Conservation (phyloP, 1,140 invertebrate species). For the Chlorops oryzae region DNA sequence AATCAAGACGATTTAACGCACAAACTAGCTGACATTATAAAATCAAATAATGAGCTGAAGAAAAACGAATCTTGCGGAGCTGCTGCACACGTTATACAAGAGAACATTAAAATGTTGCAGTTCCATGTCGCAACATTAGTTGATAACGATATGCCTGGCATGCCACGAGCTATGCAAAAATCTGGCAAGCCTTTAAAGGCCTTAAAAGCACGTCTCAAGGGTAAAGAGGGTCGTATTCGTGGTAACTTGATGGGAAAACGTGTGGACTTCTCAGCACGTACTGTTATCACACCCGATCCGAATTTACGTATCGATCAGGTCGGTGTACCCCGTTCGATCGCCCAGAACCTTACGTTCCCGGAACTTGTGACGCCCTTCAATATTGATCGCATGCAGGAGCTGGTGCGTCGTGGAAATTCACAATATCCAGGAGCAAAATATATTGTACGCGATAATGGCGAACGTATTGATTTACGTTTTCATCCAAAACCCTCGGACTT, state of each 20-base stretch:
- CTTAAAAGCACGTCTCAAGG: slow-evolving; percentile 83
- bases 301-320: slow-evolving; percentile 98
- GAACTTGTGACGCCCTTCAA: slow-evolving; percentile 99
- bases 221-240: slow-evolving; percentile 96
- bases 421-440: slow-evolving; percentile 99
- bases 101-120: slow-evolving; percentile 97
- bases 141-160: slow-evolving; percentile 98
- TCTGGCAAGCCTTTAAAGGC: slow-evolving; percentile 98
- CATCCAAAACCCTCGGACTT: slow-evolving; percentile 98
- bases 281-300: slow-evolving; percentile 99
- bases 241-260: slow-evolving; percentile 99
- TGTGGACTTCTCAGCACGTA: slow-evolving; percentile 98
- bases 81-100: slow-evolving; percentile 91
- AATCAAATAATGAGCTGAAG: slow-evolving; percentile 93
- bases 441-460: slow-evolving; percentile 97
- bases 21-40: slow-evolving; percentile 98
- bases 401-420: slow-evolving; percentile 92
- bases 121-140: slow-evolving; percentile 97
- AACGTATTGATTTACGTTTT: slow-evolving; percentile 95
- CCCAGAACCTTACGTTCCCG: slow-evolving; percentile 98
- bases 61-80: slow-evolving; percentile 94
- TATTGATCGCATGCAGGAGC: slow-evolving; percentile 95
- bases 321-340: slow-evolving; percentile 95
- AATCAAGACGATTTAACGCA: slow-evolving; percentile 99
- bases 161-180: slow-evolving; percentile 97